Evolutionary conservation across 2,888 invertebrate genomes (phyloP), one percentile per base, ranked within the genome.

Genomic region (Pyrrhosoma nymphula): DNA sequence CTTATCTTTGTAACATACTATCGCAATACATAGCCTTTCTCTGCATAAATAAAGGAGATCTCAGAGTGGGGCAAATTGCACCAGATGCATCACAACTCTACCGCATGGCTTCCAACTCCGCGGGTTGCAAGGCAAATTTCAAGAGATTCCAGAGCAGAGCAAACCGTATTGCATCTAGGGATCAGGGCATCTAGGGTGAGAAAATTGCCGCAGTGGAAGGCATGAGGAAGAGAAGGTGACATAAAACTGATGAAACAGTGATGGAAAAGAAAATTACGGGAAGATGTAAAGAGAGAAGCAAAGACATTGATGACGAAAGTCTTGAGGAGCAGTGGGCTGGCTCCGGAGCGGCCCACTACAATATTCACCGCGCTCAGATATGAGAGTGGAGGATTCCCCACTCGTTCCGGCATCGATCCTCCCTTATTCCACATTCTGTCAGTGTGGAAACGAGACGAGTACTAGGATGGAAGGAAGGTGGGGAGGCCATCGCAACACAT

Each of bases 331-430:
- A 1, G 30, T 30, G 35, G 3, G 30, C 35, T 18, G 69, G 8
- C 69, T n/a, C 69, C 18, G 69, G 26, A 26, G n/a, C 6, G 39
- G 88, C 88, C 30, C 88, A 20, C 88, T 88, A 88, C 39, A 88
- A 88, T 88, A 88, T 88, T 88, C 47, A 88, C 35, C 47, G n/a
- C 88, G 88, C 88, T 88, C 88, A 47, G 88, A 39, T 89, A 89
- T 89, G 55, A 47, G 56, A n/a, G 89, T n/a, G 55, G 18, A 35
- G 89, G 55, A 89, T 6, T 47, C 56, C 89, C 6, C 55, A 26
- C 55, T 89, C 20, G 47, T 26, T 82, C 35, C 82, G 30, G 8
- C 89, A 89, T 89, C 89, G 89, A 89, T 89, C 89, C n/a, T 60
- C 12, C 20, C 60, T n/a, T 35, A 3, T 35, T 82, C 69, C 69